Evolutionary conservation across 2,797 vertebrate species (phyloP), one percentile per base, ranked within the genome.

Genomic region (Synaphobranchus kaupii): DNA sequence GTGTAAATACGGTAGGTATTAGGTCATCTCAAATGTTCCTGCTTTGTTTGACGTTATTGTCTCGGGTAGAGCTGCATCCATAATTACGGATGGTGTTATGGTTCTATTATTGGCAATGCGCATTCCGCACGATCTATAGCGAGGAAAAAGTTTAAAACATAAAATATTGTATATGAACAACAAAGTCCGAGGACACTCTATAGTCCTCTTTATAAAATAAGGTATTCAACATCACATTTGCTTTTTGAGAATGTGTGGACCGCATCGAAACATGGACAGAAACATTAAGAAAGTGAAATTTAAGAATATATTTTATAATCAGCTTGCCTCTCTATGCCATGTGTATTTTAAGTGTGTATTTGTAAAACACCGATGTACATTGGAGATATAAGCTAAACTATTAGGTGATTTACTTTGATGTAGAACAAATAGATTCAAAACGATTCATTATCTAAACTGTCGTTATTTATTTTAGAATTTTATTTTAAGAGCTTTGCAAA

Each of bases 1-100:
- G 12, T 15, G 39, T 71, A 39, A 66, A 28, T 82, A n/a, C 84
- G 87, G 87, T 88, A 86, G 85, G 87, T 47, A 81, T 25, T 25
- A 7, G 39, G 20, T 44, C 83, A 39, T 84, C 47, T 80, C 76
- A 80, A 20, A 47, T 47, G 50, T 81, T 0, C 34, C 34, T 76
- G 71, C 34, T 71, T 76, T 81, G 20, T 50, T 81, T 81, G 78
- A 48, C 78, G 78, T 71, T 85, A n/a, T 85, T 85, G 48, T 85
- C 66, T 39, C 39, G 47, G 17, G 20, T 31, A n/a, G 10, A 13
- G 28, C 39, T 76, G 34, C 31, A 76, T 76, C n/a, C 44, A 25
- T 81, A 48, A 81, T 48, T 50, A 17, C 44, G 8, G 78, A 25
- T 10, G 78, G 13, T 25, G n/a, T 17, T 78, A 39, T 73, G 31